Evolutionary conservation across 2,797 vertebrate species (phyloP).

Genomic region (Salmo trutta): DNA sequence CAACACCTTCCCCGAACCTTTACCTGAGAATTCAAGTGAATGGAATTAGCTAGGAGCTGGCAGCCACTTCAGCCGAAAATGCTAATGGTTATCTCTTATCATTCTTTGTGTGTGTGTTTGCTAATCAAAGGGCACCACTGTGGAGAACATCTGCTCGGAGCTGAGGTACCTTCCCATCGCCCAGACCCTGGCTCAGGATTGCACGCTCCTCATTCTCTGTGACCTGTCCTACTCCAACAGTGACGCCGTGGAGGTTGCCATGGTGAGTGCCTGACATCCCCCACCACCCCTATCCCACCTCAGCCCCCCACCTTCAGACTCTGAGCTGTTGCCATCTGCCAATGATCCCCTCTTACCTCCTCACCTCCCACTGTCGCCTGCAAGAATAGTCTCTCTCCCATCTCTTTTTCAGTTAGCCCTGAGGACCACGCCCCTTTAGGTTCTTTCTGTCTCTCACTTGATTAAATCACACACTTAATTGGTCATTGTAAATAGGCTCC

Average conservation of each 20-base stretch:
- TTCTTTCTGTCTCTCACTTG: constrained; percentile 11
- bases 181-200: constrained; percentile 82
- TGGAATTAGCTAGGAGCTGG: background rate
- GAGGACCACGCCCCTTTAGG: background rate
- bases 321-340: constrained; percentile 11
- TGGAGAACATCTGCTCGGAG: constrained; percentile 90
- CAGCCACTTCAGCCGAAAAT: constrained; percentile 31
- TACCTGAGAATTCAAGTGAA: background rate
- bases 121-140: constrained; percentile 85
- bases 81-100: constrained; percentile 32
- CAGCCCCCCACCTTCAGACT: background rate
- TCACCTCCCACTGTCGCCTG: background rate
- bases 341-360: constrained; percentile 4
- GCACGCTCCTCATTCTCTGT: constrained; percentile 85
- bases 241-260: constrained; percentile 88
- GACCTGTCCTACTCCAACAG: constrained; percentile 81
- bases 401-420: background rate
- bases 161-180: constrained; percentile 88
- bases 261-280: constrained; percentile 77
- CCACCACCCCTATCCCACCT: background rate
- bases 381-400: background rate
- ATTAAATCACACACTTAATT: constrained; percentile 31
- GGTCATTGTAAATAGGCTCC: constrained; percentile 35
- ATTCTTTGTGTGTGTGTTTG: constrained; percentile 24
- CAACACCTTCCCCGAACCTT: background rate